Evolutionary conservation across 2,888 invertebrate genomes (phyloP).

Genomic region (Gibbula magus): DNA sequence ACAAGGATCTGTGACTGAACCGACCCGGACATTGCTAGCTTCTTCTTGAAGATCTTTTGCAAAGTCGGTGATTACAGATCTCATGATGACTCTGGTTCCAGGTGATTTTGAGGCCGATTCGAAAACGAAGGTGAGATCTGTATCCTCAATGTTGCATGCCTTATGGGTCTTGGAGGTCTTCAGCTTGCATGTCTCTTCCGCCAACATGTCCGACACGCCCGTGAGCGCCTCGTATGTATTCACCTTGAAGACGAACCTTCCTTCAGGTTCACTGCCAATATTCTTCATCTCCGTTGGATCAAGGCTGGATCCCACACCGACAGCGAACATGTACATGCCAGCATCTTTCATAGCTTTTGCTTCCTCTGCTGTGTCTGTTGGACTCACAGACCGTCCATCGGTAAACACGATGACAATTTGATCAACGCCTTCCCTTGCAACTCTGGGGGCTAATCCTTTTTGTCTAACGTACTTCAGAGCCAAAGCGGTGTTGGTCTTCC

Average conservation of each 20-base stretch:
- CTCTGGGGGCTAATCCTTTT: background rate
- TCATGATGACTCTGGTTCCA: background rate
- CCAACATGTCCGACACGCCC: slow-evolving; percentile 62
- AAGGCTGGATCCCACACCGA: slow-evolving; percentile 67
- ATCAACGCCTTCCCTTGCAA: slow-evolving; percentile 19
- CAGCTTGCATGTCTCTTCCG: slow-evolving; percentile 61
- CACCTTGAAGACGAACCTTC: slow-evolving; percentile 65
- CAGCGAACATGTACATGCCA: slow-evolving; percentile 66
- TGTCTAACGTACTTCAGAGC: slow-evolving; percentile 25
- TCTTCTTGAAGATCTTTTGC: background rate
- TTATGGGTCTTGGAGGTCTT: background rate
- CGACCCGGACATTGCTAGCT: background rate
- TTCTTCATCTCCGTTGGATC: slow-evolving; percentile 59
- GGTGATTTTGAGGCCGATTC: slow-evolving; percentile 14
- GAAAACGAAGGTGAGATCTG: slow-evolving; percentile 18
- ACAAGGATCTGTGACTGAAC: slow-evolving; percentile 18
- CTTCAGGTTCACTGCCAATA: slow-evolving; percentile 64
- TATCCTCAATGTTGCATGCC: background rate
- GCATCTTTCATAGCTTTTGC: slow-evolving; percentile 47
- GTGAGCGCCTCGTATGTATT: slow-evolving; percentile 62
- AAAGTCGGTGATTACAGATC: background rate
- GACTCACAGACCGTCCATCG: slow-evolving; percentile 54
- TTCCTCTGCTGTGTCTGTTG: slow-evolving; percentile 48
- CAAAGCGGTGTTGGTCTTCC: slow-evolving; percentile 26
- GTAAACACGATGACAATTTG: slow-evolving; percentile 40